Evolutionary conservation across 1,140 invertebrate species (phyloP), one percentile per base, ranked within the genome.

Genomic region (Euschistus heros): DNA sequence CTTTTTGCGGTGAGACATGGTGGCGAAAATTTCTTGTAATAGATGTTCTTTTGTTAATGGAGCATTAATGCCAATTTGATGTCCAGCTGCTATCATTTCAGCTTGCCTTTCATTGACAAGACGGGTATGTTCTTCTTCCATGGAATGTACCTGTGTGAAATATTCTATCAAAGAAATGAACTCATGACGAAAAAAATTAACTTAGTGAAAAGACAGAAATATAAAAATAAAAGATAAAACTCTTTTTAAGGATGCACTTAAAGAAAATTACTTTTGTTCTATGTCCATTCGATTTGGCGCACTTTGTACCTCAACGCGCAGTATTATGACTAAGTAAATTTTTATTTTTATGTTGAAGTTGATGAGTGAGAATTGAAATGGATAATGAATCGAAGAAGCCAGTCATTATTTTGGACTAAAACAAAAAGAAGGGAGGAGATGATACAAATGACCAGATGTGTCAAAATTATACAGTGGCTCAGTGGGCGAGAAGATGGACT

Each of bases 21-120:
- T 92, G 1, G 86, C 82, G 6, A 85, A 88, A 66, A 94, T 92
- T 76, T 94, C 91, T 72, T 87, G 86, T 47, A 92, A 74, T 70
- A 93, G 86, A 68, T 85, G 84, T 73, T 92, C 89, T 69, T 89
- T 84, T 0, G 70, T 72, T 1, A 69, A 22, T 62, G 69, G 27
- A 50, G 65, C 18, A 52, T 61, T 52, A 61, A 63, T 42, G 52
- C 68, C 65, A 64, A 67, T 63, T 69, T 67, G 65, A n/a, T 64
- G 52, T 26, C 63, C 62, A 10, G 47, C n/a, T 37, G 63, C 64
- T 17, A 42, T 44, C 46, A 68, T 64, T 60, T 72, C 70, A 20
- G 44, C 22, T 15, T 69, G 66, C 20, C 71, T 22, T 30, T 72
- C 68, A 15, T 50, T 62, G 10, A 67, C 22, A 6, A 71, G 60